Conservation (phyloP, 2,113 vertebrate genomes). For the Panthera tigris region DNA sequence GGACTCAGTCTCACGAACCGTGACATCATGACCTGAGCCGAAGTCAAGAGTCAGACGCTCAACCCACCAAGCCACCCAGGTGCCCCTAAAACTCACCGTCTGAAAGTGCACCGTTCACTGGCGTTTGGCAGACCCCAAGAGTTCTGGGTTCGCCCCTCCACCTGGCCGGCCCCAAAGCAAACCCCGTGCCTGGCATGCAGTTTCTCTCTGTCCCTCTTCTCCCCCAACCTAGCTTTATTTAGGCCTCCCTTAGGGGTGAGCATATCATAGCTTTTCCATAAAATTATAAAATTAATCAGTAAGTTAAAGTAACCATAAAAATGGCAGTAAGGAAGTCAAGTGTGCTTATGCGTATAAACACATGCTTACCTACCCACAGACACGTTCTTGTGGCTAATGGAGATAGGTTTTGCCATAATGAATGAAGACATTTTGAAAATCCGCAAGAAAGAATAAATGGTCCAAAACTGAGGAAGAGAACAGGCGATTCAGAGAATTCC, state of each 20-base stretch:
- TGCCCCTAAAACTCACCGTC: too few species aligned
- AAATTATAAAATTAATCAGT: background rate
- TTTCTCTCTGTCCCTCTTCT: background rate
- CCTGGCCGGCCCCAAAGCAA: too few species aligned
- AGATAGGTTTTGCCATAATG: background rate
- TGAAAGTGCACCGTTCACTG: background rate
- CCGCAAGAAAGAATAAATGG: background rate
- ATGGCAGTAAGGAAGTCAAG: background rate
- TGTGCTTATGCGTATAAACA: too few species aligned
- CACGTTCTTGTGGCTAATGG: background rate
- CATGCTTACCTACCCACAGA: accelerated
- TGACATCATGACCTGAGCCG: too few species aligned
- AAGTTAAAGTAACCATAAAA: background rate
- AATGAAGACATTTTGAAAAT: background rate
- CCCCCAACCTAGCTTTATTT: background rate
- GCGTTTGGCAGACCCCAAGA: accelerated
- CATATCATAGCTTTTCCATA: background rate
- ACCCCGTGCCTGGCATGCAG: background rate
- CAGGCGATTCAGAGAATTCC: background rate
- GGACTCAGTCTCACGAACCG: too few species aligned
- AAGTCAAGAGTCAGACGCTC: too few species aligned
- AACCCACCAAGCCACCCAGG: too few species aligned
- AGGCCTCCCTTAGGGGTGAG: background rate
- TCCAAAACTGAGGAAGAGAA: background rate
- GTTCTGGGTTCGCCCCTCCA: background rate